Evolutionary conservation across 2,888 invertebrate species (phyloP).

Genomic region (Villa cingulata): DNA sequence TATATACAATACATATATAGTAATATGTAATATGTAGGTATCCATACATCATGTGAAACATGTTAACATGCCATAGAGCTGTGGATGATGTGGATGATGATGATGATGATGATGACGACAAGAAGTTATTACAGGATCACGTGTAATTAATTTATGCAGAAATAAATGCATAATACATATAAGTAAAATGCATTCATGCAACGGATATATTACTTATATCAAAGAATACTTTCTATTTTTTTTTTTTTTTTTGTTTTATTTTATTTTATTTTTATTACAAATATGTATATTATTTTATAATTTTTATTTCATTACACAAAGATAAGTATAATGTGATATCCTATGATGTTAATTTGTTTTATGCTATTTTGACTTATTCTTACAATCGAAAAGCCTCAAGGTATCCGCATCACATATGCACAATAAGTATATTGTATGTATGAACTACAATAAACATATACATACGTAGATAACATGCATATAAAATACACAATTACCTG

Average conservation of each 20-base stretch:
- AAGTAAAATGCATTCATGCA: slow-evolving; percentile 9
- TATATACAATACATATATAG: too few species aligned
- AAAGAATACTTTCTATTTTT: background rate
- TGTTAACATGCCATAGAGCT: background rate
- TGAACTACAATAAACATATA: too few species aligned
- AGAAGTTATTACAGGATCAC: slow-evolving; percentile 16
- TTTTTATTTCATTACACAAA: background rate
- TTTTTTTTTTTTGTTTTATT: too few species aligned
- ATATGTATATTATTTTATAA: background rate
- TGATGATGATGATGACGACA: slow-evolving; percentile 10
- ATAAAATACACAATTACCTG: too few species aligned
- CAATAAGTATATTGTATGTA: too few species aligned
- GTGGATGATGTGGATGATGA: too few species aligned
- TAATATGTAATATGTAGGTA: background rate
- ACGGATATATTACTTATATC: slow-evolving; percentile 4
- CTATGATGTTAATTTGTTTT: background rate
- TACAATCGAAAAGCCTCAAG: background rate
- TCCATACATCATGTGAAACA: too few species aligned
- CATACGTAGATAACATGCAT: too few species aligned
- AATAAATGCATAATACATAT: slow-evolving; percentile 12
- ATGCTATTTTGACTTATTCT: background rate
- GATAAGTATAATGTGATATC: background rate
- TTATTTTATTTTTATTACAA: too few species aligned
- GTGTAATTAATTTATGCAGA: slow-evolving; percentile 17
- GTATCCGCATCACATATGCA: too few species aligned